phyloP scores from a whole-genome alignment of 2,888 invertebrate species.

The Euplexia lucipara region DNA sequence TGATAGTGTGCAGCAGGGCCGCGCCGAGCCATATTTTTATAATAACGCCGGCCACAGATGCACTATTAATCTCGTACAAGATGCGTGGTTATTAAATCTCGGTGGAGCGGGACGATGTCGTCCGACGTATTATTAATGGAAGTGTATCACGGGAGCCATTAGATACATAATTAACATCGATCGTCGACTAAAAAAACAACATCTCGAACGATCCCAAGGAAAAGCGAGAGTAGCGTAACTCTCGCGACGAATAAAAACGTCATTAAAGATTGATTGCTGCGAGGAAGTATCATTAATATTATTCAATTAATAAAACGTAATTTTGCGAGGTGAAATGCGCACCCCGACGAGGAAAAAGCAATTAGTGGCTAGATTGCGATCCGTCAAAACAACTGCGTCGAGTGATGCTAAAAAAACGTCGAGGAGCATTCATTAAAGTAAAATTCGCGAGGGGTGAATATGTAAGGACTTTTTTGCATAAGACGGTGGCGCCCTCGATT shows the following conservation, averaged over 20 bases:
- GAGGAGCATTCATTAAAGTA: conserved; percentile 89
- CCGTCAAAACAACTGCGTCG: conserved; percentile 91
- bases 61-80: conserved; percentile 85
- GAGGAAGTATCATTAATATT: conserved; percentile 90
- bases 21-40: conserved; percentile 78
- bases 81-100: conserved; percentile 88
- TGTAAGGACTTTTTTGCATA: conserved; percentile 90
- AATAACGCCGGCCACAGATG: conserved; percentile 85
- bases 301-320: conserved; percentile 91
- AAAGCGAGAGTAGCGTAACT: conserved; percentile 82
- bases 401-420: conserved; percentile 84
- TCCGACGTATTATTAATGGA: conserved; percentile 89
- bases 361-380: conserved; percentile 91
- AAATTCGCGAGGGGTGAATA: conserved; percentile 91
- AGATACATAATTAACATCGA: conserved; percentile 90
- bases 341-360: conserved; percentile 90
- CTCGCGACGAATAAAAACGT: conserved; percentile 88
- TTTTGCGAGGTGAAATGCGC: conserved; percentile 87
- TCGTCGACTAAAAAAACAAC: conserved; percentile 82
- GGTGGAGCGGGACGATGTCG: conserved; percentile 84
- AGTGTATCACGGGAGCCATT: conserved; percentile 91
- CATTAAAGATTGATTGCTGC: conserved; percentile 90
- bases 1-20: conserved; percentile 43
- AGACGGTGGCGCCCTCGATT: conserved; percentile 89
- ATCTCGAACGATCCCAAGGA: conserved; percentile 74